phyloP scores from a whole-genome alignment of 2,113 vertebrate species.

The Arenaria interpres region DNA sequence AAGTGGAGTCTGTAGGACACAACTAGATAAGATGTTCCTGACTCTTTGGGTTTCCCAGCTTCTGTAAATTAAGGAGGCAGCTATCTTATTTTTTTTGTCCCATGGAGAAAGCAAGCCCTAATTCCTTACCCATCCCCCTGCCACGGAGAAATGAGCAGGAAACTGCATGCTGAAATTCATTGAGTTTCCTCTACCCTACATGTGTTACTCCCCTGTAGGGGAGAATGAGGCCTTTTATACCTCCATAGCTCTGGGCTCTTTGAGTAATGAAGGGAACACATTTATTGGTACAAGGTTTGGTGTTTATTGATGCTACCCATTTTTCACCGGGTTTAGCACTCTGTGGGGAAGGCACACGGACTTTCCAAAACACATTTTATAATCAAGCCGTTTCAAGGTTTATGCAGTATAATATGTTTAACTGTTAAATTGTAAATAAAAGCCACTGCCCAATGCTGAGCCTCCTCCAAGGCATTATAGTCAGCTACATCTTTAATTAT shows the following conservation, averaged over 20 bases:
- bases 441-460: slow-evolving; percentile 59
- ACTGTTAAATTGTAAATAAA: slow-evolving; percentile 78
- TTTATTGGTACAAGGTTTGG: slow-evolving; percentile 77
- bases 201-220: slow-evolving; percentile 55
- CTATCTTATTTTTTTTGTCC: not conserved
- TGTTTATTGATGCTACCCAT: slow-evolving; percentile 81
- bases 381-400: slow-evolving; percentile 78
- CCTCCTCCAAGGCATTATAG: slow-evolving; percentile 47
- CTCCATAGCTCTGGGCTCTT: slow-evolving; percentile 44
- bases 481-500: slow-evolving; percentile 74
- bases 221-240: slow-evolving; percentile 67
- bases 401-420: slow-evolving; percentile 69
- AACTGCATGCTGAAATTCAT: slow-evolving; percentile 11
- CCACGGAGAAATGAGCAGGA: slow-evolving; percentile 19
- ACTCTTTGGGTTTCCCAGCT: not conserved
- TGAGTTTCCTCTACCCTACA: slow-evolving; percentile 39
- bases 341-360: slow-evolving; percentile 76
- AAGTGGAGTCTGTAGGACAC: not conserved
- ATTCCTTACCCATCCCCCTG: not conserved
- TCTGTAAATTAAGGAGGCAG: not conserved
- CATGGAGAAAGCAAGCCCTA: not conserved
- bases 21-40: not conserved
- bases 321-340: slow-evolving; percentile 81
- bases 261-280: slow-evolving; percentile 75
- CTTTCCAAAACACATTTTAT: slow-evolving; percentile 78